A percentile compares a stretch with the other conserved stretches of the same genome.
These are phyloP conservation scores for Aethes cnicana DNA, from an alignment of 2,888 invertebrate species.

Conservation along the genomic window DNA sequence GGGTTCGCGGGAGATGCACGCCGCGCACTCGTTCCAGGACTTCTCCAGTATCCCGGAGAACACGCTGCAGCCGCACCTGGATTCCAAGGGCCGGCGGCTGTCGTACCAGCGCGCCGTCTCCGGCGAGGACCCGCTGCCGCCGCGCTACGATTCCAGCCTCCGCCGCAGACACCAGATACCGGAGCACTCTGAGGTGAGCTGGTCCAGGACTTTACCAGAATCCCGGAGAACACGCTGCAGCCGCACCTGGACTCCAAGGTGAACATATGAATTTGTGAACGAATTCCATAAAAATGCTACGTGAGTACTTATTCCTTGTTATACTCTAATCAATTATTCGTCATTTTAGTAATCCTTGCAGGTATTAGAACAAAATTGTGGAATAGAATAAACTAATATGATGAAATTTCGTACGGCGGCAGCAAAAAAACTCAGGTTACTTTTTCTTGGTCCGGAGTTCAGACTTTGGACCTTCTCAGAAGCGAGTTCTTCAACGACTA, in stretches of 20 bases:
- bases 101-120: slow-evolving; percentile 75
- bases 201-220: slow-evolving; percentile 61
- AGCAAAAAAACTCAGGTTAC: too few relatives aligned
- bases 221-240: slow-evolving; percentile 51
- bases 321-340: too few relatives aligned
- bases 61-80: slow-evolving; percentile 42
- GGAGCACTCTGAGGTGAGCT: slow-evolving; percentile 56
- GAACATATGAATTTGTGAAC: not conserved
- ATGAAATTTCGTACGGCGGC: too few relatives aligned
- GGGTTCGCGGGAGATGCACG: slow-evolving; percentile 53
- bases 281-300: not conserved
- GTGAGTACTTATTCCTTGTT: not conserved
- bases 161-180: slow-evolving; percentile 51
- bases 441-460: too few relatives aligned
- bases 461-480: too few relatives aligned
- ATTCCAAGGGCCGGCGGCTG: slow-evolving; percentile 63
- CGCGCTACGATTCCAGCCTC: slow-evolving; percentile 46
- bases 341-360: too few relatives aligned
- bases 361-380: too few relatives aligned
- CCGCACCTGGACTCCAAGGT: slow-evolving; percentile 53
- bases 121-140: slow-evolving; percentile 63
- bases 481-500: too few relatives aligned
- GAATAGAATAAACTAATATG: too few relatives aligned
- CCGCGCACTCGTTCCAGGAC: slow-evolving; percentile 60
- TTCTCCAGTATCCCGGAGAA: slow-evolving; percentile 60